phyloP scores from a whole-genome alignment of 2,113 vertebrate species.

The Rhinolophus sinicus region DNA sequence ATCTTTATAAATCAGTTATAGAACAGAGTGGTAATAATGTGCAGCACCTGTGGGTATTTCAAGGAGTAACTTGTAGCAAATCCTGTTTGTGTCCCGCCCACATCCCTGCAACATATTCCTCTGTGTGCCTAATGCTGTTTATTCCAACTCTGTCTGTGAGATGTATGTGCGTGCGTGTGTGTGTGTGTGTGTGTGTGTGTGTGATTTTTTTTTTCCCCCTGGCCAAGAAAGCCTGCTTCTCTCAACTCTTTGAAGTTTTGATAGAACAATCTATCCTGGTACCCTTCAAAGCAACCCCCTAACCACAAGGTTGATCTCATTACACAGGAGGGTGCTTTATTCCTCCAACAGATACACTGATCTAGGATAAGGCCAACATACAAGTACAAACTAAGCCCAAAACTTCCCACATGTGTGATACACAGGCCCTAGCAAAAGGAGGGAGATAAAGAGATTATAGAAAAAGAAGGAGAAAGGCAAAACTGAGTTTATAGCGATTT shows the following conservation, averaged over 20 bases:
- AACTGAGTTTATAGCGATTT: background rate
- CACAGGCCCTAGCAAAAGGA: background rate
- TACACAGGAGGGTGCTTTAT: background rate
- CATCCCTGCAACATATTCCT: background rate
- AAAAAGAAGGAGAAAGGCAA: background rate
- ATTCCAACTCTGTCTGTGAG: too few relatives aligned
- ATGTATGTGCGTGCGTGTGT: too few relatives aligned
- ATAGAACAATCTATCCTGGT: background rate
- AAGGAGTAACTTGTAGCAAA: background rate
- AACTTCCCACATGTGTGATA: background rate
- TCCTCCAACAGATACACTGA: background rate
- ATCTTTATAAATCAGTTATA: background rate
- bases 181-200: too few relatives aligned
- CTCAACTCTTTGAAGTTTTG: background rate
- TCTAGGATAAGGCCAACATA: background rate
- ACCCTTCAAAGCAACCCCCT: background rate
- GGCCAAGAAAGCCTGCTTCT: background rate
- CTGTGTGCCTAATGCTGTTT: background rate
- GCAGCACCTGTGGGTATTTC: background rate
- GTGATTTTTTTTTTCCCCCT: background rate
- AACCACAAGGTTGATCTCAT: background rate
- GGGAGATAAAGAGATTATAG: background rate
- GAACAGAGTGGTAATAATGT: background rate
- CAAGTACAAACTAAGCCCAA: background rate
- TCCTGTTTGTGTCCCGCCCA: background rate